Conservation (phyloP, 2,113 vertebrate genomes). For the Pholis gunnellus region DNA sequence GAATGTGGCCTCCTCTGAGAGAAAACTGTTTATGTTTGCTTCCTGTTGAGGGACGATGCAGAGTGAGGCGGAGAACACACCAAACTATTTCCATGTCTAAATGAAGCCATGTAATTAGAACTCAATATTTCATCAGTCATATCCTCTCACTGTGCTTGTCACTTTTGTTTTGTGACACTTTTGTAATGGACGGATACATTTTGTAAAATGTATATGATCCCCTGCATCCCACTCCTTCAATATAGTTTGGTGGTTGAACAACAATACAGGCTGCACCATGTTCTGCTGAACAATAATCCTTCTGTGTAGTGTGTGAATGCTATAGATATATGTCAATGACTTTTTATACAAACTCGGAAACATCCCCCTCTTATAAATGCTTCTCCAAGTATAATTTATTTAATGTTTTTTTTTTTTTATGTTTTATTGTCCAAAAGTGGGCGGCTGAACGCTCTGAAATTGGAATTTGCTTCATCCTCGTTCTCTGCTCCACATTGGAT, state of each 20-base stretch:
- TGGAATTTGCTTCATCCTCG: constrained; percentile 73
- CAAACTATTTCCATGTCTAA: constrained; percentile 71
- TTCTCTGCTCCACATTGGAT: constrained; percentile 73
- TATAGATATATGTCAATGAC: constrained; percentile 51
- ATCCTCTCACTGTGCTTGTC: constrained; percentile 60
- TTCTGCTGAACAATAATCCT: constrained; percentile 52
- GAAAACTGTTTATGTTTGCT: constrained; percentile 73
- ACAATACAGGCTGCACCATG: constrained; percentile 41
- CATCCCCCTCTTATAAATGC: constrained; percentile 37
- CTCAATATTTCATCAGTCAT: constrained; percentile 62
- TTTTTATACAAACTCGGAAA: constrained; percentile 45
- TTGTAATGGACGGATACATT: constrained; percentile 54
- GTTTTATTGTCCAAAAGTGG: constrained; percentile 66
- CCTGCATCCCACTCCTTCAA: constrained; percentile 25
- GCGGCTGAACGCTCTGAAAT: constrained; percentile 61
- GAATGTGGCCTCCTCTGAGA: constrained; percentile 63
- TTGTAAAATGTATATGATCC: constrained; percentile 40
- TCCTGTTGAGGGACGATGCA: constrained; percentile 63
- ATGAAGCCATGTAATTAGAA: constrained; percentile 79
- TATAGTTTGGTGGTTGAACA: constrained; percentile 47
- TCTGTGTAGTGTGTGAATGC: constrained; percentile 52
- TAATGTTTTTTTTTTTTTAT: constrained; percentile 31
- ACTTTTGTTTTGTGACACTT: constrained; percentile 61
- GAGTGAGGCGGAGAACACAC: constrained; percentile 46
- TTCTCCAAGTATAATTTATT: constrained; percentile 51